phyloP scores from a whole-genome alignment of 2,113 vertebrate genomes.

The Brienomyrus brachyistius region DNA sequence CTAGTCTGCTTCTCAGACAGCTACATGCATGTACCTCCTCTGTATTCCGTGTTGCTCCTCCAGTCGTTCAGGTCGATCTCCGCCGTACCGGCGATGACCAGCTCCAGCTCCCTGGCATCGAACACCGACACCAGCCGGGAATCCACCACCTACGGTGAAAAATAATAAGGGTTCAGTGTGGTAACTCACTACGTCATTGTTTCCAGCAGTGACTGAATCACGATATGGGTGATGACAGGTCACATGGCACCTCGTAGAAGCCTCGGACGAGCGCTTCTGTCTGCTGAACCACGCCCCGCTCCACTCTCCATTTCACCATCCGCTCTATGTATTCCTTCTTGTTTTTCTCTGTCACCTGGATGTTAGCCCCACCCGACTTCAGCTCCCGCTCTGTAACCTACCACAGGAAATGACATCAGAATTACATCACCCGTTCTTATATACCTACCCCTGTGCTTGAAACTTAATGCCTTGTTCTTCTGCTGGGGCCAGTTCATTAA shows the following conservation, averaged over 20 bases:
- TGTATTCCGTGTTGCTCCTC: conserved; percentile 91
- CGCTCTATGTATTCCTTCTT: conserved; percentile 97
- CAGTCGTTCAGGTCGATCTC: conserved; percentile 95
- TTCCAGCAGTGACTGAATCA: background rate
- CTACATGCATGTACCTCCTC: conserved; percentile 72
- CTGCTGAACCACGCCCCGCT: conserved; percentile 87
- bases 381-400: conserved; percentile 95
- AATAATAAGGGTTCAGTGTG: background rate
- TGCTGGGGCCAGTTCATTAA: background rate
- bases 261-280: conserved; percentile 88
- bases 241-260: conserved; percentile 83
- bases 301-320: conserved; percentile 96
- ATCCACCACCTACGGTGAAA: conserved; percentile 81
- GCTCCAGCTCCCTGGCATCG: conserved; percentile 90
- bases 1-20: background rate
- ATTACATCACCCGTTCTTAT: background rate
- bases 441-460: background rate
- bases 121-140: conserved; percentile 94
- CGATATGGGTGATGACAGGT: background rate
- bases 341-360: conserved; percentile 96
- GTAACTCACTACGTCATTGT: background rate
- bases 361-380: conserved; percentile 87
- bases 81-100: conserved; percentile 94
- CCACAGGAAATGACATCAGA: conserved; percentile 14
- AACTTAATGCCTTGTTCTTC: background rate